Evolutionary conservation across 2,797 vertebrate species (phyloP).

Genomic region (Echiichthys vipera): DNA sequence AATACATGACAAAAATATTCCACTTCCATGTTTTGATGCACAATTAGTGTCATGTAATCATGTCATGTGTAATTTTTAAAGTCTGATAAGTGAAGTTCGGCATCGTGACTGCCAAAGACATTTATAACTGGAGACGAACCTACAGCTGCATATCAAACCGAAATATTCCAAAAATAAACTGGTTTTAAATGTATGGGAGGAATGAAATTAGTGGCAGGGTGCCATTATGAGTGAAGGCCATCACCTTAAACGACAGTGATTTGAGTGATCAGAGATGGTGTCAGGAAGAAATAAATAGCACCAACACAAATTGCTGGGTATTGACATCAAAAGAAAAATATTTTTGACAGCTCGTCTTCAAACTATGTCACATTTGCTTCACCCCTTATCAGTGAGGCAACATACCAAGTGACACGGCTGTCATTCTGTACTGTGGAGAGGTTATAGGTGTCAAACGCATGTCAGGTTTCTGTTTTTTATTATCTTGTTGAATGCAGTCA

Average conservation of each 20-base stretch:
- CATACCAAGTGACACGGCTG: background rate
- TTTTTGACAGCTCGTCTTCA: slow-evolving; percentile 21
- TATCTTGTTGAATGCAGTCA: no score
- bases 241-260: no score
- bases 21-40: slow-evolving; percentile 9
- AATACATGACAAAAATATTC: background rate
- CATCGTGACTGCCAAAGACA: no score
- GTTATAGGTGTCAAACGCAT: background rate
- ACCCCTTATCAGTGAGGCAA: background rate
- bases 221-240: background rate
- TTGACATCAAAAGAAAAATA: background rate
- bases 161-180: no score
- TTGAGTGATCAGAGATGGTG: background rate
- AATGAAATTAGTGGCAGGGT: background rate
- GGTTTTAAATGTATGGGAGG: background rate
- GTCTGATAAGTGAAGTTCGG: background rate
- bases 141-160: no score
- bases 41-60: no score
- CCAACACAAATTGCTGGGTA: background rate
- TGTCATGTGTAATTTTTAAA: background rate
- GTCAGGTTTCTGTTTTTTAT: background rate
- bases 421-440: background rate
- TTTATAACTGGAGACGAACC: no score
- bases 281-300: background rate
- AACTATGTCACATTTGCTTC: background rate